phyloP scores from a whole-genome alignment of 2,888 invertebrate genomes.

The Drosophila robusta region DNA sequence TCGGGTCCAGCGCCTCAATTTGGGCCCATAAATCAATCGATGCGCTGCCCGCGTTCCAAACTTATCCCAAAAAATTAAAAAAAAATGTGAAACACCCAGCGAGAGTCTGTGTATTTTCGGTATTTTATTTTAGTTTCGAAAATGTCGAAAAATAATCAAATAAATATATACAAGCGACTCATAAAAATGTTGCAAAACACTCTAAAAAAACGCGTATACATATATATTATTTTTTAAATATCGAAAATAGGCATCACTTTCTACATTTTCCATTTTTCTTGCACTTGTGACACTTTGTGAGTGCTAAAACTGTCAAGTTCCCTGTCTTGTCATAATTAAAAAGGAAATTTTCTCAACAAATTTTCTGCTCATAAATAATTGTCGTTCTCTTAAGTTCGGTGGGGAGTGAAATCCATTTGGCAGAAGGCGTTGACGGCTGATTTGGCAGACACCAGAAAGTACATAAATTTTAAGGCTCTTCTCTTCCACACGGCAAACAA shows the following conservation, averaged over 20 bases:
- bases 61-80: constrained; percentile 33
- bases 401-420: constrained; percentile 64
- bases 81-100: background rate
- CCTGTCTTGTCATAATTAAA: constrained; percentile 80
- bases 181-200: constrained; percentile 72
- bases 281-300: constrained; percentile 54
- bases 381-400: constrained; percentile 23
- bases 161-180: constrained; percentile 27
- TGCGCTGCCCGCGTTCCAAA: constrained; percentile 59
- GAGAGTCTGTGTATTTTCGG: constrained; percentile 16
- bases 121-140: constrained; percentile 29
- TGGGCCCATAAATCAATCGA: constrained; percentile 83
- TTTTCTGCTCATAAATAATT: constrained; percentile 57
- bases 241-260: constrained; percentile 32
- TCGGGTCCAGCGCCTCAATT: constrained; percentile 67
- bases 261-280: constrained; percentile 23
- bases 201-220: constrained; percentile 20
- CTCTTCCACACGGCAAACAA: constrained; percentile 13
- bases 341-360: constrained; percentile 57
- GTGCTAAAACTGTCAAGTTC: constrained; percentile 71
- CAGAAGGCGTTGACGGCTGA: constrained; percentile 68
- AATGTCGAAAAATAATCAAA: constrained; percentile 23
- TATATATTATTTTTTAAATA: constrained; percentile 13
- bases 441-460: constrained; percentile 59
- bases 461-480: constrained; percentile 46